These are phyloP conservation scores for Oryzias woworae DNA, from an alignment of 2,113 vertebrate species.

Conservation along the genomic window DNA sequence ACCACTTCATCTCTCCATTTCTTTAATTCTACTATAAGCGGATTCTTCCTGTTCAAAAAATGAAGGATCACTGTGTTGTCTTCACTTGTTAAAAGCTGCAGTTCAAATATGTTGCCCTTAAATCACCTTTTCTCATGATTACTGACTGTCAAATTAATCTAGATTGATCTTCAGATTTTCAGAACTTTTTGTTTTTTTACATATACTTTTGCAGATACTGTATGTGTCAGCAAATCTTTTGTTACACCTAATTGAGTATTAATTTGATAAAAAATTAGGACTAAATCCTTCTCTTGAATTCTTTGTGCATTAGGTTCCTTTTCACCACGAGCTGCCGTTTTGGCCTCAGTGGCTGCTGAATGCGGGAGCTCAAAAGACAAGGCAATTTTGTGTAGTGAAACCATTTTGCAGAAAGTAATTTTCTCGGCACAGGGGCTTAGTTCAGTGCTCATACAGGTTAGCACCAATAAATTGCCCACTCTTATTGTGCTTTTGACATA, in stretches of 20 bases:
- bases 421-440: slow-evolving; percentile 7
- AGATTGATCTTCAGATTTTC: not conserved
- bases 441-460: slow-evolving; percentile 23
- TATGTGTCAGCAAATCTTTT: not conserved
- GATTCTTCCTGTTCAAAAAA: too few relatives aligned
- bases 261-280: not conserved
- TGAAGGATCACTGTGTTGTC: too few relatives aligned
- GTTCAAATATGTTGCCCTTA: too few relatives aligned
- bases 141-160: too few relatives aligned
- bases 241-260: not conserved
- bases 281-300: not conserved
- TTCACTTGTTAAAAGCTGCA: too few relatives aligned
- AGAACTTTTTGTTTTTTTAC: not conserved
- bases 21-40: too few relatives aligned
- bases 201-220: not conserved
- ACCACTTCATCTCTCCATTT: too few relatives aligned
- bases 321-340: slow-evolving; percentile 1
- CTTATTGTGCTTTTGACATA: slow-evolving; percentile 37
- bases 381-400: slow-evolving; percentile 26
- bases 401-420: slow-evolving; percentile 33
- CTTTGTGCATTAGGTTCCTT: slow-evolving; percentile 8
- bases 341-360: slow-evolving; percentile 16
- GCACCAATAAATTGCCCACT: slow-evolving; percentile 30
- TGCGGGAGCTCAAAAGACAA: slow-evolving; percentile 19
- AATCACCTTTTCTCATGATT: too few relatives aligned